Conservation (phyloP, 1,140 invertebrate species). For the Drosophila grimshawi region DNA sequence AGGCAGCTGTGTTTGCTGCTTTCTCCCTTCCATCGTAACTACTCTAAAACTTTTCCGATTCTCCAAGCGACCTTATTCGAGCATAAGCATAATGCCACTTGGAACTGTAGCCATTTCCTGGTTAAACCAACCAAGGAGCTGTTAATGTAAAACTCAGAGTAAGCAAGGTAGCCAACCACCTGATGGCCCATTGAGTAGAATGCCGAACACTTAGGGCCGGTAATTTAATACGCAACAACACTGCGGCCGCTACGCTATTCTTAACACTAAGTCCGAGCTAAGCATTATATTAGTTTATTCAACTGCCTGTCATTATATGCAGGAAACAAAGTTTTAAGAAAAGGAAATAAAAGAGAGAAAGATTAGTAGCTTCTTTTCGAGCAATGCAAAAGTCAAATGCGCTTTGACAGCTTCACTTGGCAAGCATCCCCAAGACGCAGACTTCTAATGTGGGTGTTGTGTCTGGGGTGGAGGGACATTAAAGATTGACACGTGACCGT, state of each 20-base stretch:
- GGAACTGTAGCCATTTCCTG: slow-evolving; percentile 13
- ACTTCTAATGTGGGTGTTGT: slow-evolving; percentile 13
- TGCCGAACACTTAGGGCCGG: slow-evolving; percentile 34
- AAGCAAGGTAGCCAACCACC: slow-evolving; percentile 38
- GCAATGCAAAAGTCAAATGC: slow-evolving; percentile 61
- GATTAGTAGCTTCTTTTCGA: slow-evolving; percentile 2
- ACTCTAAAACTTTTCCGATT: neutral
- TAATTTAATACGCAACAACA: slow-evolving; percentile 34
- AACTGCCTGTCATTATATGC: slow-evolving; percentile 51
- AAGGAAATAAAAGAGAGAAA: neutral
- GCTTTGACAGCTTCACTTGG: slow-evolving; percentile 61
- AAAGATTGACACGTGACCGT: slow-evolving; percentile 84
- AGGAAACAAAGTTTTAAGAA: slow-evolving; percentile 29
- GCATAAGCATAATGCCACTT: neutral
- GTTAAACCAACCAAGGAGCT: slow-evolving; percentile 20
- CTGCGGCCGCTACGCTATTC: neutral
- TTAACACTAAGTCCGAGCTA: slow-evolving; percentile 7
- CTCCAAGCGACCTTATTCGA: neutral
- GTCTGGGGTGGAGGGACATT: slow-evolving; percentile 41
- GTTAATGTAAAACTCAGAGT: neutral
- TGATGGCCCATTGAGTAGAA: slow-evolving; percentile 29
- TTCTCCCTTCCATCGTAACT: neutral
- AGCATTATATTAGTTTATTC: slow-evolving; percentile 52
- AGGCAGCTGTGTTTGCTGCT: neutral
- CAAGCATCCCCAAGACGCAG: slow-evolving; percentile 23